Evolutionary conservation across 2,888 invertebrate genomes (phyloP).

Genomic region (Drosophila atripex): DNA sequence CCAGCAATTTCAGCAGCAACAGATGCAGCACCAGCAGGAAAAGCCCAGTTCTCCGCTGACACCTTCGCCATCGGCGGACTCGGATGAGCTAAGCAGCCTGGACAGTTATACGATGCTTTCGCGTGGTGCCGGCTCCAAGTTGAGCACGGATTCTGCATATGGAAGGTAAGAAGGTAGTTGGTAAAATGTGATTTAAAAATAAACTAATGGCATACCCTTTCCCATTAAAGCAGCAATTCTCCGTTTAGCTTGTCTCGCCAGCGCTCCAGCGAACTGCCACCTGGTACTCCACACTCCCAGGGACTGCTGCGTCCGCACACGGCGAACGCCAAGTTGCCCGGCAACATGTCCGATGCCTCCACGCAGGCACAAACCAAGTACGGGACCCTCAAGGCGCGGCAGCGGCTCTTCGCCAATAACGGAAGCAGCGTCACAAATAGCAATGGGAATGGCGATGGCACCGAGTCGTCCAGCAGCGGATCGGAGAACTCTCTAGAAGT

Average conservation of each 20-base stretch:
- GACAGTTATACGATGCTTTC: slow-evolving; percentile 81
- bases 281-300: slow-evolving; percentile 37
- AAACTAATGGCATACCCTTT: neutral
- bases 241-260: slow-evolving; percentile 86
- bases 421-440: slow-evolving; percentile 11
- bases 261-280: slow-evolving; percentile 84
- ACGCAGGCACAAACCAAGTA: slow-evolving; percentile 65
- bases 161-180: slow-evolving; percentile 89
- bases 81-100: slow-evolving; percentile 83
- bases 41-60: slow-evolving; percentile 44
- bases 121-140: slow-evolving; percentile 80
- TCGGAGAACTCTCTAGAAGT: slow-evolving; percentile 86
- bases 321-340: slow-evolving; percentile 48
- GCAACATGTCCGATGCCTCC: slow-evolving; percentile 58
- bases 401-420: slow-evolving; percentile 78
- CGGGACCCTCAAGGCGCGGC: slow-evolving; percentile 66
- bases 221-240: slow-evolving; percentile 56
- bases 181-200: fast-evolving
- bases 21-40: slow-evolving; percentile 16
- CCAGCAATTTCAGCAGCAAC: neutral
- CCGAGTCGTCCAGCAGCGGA: slow-evolving; percentile 85
- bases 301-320: slow-evolving; percentile 59
- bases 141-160: slow-evolving; percentile 90
- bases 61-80: slow-evolving; percentile 74
- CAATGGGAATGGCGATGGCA: slow-evolving; percentile 21